Evolutionary conservation across 1,140 invertebrate genomes (phyloP).

Genomic region (Heliconius congener): DNA sequence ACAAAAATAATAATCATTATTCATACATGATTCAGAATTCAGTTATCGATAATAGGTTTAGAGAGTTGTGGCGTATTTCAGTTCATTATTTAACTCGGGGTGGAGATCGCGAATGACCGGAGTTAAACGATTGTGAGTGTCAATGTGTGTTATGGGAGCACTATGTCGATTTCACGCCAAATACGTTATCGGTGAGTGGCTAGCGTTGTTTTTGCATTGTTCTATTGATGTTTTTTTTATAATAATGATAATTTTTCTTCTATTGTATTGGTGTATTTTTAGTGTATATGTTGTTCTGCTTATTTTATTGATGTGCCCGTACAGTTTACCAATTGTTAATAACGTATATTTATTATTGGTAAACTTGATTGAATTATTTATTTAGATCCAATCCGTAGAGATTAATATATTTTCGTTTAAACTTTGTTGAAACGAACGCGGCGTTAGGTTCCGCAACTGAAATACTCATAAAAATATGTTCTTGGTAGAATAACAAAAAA

Average conservation of each 20-base stretch:
- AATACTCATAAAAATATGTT: no score
- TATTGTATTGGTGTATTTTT: no score
- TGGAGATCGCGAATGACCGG: slow-evolving; percentile 14
- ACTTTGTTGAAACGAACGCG: no score
- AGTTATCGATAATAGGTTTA: not conserved
- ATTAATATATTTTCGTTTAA: no score
- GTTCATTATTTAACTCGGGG: slow-evolving; percentile 1
- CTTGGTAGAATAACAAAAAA: no score
- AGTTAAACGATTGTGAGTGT: slow-evolving; percentile 26
- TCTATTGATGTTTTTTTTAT: not conserved
- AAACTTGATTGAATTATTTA: no score
- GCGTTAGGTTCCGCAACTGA: no score
- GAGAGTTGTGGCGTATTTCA: not conserved
- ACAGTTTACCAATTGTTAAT: no score
- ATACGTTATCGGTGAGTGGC: slow-evolving; percentile 71
- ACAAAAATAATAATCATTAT: not conserved
- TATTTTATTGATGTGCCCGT: no score
- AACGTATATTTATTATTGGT: no score
- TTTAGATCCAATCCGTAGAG: no score
- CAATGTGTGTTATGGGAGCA: slow-evolving; percentile 76
- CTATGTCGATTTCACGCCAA: slow-evolving; percentile 77
- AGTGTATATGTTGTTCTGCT: no score
- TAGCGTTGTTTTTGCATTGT: slow-evolving; percentile 24
- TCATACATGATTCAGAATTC: not conserved
- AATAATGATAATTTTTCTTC: not conserved